These are phyloP conservation scores for Leptatherina wallacei DNA, from an alignment of 2,797 vertebrate species.

Conservation along the genomic window DNA sequence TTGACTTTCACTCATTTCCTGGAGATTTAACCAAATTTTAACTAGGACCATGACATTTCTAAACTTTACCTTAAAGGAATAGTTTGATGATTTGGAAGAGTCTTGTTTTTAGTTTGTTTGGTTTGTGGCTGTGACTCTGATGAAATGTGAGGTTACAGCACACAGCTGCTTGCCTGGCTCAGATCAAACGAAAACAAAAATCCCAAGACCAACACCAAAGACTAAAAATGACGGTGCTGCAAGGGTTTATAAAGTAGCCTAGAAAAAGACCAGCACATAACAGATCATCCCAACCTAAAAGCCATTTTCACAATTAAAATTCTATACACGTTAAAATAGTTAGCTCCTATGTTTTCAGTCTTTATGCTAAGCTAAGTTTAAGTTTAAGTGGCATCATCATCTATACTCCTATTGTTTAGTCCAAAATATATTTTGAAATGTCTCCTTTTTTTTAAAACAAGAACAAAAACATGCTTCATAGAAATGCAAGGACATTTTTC, in stretches of 20 bases:
- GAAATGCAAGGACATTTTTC: background rate
- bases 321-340: background rate
- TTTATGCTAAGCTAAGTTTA: no score
- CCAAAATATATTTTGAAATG: background rate
- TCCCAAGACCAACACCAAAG: background rate
- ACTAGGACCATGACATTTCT: conserved; percentile 29
- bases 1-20: conserved; percentile 62
- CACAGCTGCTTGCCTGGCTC: background rate
- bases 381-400: background rate
- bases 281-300: background rate
- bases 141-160: background rate
- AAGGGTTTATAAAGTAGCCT: no score
- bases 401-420: background rate
- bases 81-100: background rate
- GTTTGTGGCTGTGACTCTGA: conserved; percentile 3
- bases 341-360: no score
- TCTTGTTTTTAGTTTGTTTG: conserved; percentile 2
- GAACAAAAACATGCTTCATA: background rate
- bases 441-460: background rate
- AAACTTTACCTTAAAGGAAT: background rate
- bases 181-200: background rate
- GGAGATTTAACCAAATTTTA: conserved; percentile 42
- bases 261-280: conserved; percentile 3
- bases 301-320: background rate
- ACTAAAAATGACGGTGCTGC: background rate